Evolutionary conservation across 2,113 vertebrate genomes (phyloP).

Genomic region (Donacobius atricapilla): DNA sequence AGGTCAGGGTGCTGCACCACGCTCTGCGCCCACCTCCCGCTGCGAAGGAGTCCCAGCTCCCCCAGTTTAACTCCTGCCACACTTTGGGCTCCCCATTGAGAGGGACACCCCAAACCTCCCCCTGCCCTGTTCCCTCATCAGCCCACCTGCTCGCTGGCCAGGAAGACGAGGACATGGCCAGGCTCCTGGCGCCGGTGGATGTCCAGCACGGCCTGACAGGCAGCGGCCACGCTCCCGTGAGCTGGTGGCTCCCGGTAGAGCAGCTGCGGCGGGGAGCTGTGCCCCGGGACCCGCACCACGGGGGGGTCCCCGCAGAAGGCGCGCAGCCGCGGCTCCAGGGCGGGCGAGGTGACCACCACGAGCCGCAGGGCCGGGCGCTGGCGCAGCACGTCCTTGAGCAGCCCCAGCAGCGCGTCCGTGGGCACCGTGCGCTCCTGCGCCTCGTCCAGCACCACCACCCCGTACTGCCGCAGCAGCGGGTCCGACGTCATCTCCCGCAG

Average conservation of each 20-base stretch:
- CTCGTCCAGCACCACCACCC: constrained; percentile 89
- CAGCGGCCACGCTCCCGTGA: constrained; percentile 52
- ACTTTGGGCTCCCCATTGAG: fast-evolving
- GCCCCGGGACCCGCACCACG: constrained; percentile 51
- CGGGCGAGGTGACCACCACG: constrained; percentile 77
- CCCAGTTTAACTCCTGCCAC: fast-evolving
- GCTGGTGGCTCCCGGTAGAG: constrained; percentile 68
- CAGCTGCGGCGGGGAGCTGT: neutral
- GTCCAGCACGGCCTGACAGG: constrained; percentile 83
- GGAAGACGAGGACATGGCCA: constrained; percentile 80
- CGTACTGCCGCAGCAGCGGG: constrained; percentile 83
- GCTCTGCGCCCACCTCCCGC: fast-evolving
- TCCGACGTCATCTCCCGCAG: constrained; percentile 91
- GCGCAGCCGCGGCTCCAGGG: constrained; percentile 74
- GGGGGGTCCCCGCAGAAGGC: constrained; percentile 74
- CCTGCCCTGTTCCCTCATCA: fast-evolving
- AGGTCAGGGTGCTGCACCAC: fast-evolving
- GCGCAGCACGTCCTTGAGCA: constrained; percentile 84
- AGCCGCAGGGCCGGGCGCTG: constrained; percentile 74
- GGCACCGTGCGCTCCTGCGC: constrained; percentile 88
- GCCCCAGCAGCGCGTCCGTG: constrained; percentile 87
- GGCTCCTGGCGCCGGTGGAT: constrained; percentile 74
- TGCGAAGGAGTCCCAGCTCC: neutral
- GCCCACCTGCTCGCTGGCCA: constrained; percentile 82
- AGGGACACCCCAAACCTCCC: neutral